Conservation (phyloP, 2,888 invertebrate genomes). For the Pollenia griseotomentosa region DNA sequence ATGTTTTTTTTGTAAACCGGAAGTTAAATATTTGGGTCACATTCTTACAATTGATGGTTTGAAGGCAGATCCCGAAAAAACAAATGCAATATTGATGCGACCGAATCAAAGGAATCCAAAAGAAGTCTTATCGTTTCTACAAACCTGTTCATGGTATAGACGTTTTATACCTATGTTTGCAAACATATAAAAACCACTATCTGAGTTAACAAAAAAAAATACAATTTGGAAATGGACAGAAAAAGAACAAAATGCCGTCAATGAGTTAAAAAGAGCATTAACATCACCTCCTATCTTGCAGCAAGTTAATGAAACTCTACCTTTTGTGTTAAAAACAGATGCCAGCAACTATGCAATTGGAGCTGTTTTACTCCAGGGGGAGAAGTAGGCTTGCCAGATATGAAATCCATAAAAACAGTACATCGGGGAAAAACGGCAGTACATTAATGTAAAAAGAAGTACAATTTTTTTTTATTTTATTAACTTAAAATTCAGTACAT, state of each 20-base stretch:
- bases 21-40: slow-evolving; percentile 78
- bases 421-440: too few relatives aligned
- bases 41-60: slow-evolving; percentile 77
- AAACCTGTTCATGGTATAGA: slow-evolving; percentile 55
- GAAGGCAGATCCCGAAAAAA: slow-evolving; percentile 77
- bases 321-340: slow-evolving; percentile 77
- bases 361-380: slow-evolving; percentile 67
- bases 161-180: slow-evolving; percentile 51
- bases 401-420: too few relatives aligned
- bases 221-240: slow-evolving; percentile 49
- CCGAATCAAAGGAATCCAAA: slow-evolving; percentile 7
- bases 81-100: slow-evolving; percentile 72
- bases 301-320: slow-evolving; percentile 74
- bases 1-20: slow-evolving; percentile 64
- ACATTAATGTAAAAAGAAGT: too few relatives aligned
- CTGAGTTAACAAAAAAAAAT: slow-evolving; percentile 76
- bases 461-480: too few relatives aligned
- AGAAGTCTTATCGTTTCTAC: slow-evolving; percentile 45
- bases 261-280: slow-evolving; percentile 61
- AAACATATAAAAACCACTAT: slow-evolving; percentile 76
- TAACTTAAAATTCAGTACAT: too few relatives aligned
- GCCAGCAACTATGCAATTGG: slow-evolving; percentile 72
- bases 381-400: too few relatives aligned
- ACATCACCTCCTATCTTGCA: slow-evolving; percentile 70
- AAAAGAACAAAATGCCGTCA: background rate